Conservation (phyloP, 2,797 vertebrate species). For the Chiloscyllium punctatum region DNA sequence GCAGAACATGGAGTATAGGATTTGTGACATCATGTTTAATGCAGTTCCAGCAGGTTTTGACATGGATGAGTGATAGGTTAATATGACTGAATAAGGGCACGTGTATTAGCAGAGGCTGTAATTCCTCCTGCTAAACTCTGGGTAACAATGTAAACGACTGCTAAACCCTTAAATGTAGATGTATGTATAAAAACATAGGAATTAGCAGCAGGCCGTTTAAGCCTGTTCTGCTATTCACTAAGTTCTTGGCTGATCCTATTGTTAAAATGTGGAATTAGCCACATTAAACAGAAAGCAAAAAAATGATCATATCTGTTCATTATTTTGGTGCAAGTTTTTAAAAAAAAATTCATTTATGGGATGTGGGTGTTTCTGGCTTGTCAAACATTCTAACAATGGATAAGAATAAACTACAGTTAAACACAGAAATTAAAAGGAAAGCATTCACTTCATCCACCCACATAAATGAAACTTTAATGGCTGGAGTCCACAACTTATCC, state of each 20-base stretch:
- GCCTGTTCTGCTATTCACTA: no score
- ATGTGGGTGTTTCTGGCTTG: no score
- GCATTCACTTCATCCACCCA: neutral
- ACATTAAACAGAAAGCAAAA: neutral
- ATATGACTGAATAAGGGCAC: neutral
- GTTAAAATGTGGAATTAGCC: neutral
- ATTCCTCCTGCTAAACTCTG: neutral
- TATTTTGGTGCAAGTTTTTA: neutral
- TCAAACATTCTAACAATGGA: neutral
- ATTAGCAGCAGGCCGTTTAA: no score
- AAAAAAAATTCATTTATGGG: no score
- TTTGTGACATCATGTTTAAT: no score
- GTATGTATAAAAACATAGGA: no score
- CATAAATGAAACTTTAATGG: slow-evolving; percentile 33
- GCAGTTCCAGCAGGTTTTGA: neutral
- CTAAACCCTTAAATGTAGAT: neutral
- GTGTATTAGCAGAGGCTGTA: neutral
- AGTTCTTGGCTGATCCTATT: no score
- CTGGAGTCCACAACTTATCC: slow-evolving; percentile 19
- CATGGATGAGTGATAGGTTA: neutral
- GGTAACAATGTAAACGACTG: neutral
- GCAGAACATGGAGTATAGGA: no score
- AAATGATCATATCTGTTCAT: neutral
- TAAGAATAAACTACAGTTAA: neutral
- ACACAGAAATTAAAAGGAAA: neutral